phyloP scores from a whole-genome alignment of 2,113 vertebrate species.

The Rhabdomys dilectus region DNA sequence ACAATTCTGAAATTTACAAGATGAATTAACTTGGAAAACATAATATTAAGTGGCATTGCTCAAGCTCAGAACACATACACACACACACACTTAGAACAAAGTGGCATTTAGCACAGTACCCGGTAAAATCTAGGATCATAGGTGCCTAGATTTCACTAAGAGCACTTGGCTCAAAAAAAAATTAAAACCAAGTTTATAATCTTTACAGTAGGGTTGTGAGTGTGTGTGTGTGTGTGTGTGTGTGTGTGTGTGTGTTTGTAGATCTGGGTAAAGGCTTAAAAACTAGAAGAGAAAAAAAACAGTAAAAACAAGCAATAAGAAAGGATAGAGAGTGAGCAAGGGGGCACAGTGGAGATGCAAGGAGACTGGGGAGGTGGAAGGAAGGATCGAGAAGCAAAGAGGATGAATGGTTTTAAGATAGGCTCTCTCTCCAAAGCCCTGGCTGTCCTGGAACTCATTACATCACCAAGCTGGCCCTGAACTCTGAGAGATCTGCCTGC shows the following conservation, averaged over 20 bases:
- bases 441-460: not conserved
- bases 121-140: not conserved
- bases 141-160: not conserved
- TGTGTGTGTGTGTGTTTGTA: not conserved
- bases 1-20: not conserved
- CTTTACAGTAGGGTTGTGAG: not conserved
- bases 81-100: not conserved
- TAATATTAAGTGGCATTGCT: not conserved
- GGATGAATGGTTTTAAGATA: not conserved
- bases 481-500: not conserved
- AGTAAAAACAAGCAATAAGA: not conserved
- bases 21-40: not conserved
- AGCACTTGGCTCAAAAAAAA: not conserved
- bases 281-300: not conserved
- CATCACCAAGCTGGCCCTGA: not conserved
- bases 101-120: not conserved
- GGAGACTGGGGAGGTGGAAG: accelerated
- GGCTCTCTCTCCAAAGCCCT: not conserved
- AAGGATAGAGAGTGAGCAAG: not conserved
- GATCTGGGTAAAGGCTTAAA: not conserved
- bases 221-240: not conserved
- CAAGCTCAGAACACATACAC: not conserved
- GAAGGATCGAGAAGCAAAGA: not conserved
- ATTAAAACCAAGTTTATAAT: not conserved
- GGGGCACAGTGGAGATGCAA: not conserved